Evolutionary conservation across 2,888 invertebrate species (phyloP), one percentile per base, ranked within the genome.

Genomic region (Ornithoptera alexandrae): DNA sequence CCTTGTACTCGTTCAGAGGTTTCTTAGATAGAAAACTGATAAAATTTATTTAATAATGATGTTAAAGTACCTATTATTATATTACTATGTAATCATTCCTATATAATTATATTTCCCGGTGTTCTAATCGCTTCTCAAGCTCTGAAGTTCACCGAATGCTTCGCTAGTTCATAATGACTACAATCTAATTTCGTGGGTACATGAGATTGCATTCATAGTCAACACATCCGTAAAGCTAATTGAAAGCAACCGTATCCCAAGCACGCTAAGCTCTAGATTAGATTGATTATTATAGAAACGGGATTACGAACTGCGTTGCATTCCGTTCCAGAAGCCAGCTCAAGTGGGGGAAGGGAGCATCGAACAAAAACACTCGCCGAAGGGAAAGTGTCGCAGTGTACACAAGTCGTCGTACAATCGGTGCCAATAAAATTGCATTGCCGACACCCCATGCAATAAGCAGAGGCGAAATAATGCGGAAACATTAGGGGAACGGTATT

Each of bases 401-500:
- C 81, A 86, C 84, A 84, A 80, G 76, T 81, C 79, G 82, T 83
- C 85, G 86, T 84, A 89, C 88, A 90, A 92, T 90, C 86, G 90
- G 86, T 85, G 89, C 84, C 89, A 90, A 92, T 90, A 90, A 91
- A 90, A 87, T 83, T 84, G 85, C 85, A 79, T 77, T 82, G 81
- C 80, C 82, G 81, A 85, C 87, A 84, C 90, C 91, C 91, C 82
- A 84, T 78, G 89, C 88, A 91, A 90, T 90, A 90, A 90, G 87
- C 86, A 79, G 81, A 83, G 81, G 84, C 81, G 90, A 89, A 90
- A 90, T 90, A 90, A 86, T 88, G 87, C 86, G 86, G 89, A 89
- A 90, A 89, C 87, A 82, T 88, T 84, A 84, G 88, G 89, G 91
- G 90, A 89, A 89, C 89, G 87, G 89, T 90, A 90, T 91, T 92